phyloP scores from a whole-genome alignment of 2,113 vertebrate species.

The Cervus canadensis region DNA sequence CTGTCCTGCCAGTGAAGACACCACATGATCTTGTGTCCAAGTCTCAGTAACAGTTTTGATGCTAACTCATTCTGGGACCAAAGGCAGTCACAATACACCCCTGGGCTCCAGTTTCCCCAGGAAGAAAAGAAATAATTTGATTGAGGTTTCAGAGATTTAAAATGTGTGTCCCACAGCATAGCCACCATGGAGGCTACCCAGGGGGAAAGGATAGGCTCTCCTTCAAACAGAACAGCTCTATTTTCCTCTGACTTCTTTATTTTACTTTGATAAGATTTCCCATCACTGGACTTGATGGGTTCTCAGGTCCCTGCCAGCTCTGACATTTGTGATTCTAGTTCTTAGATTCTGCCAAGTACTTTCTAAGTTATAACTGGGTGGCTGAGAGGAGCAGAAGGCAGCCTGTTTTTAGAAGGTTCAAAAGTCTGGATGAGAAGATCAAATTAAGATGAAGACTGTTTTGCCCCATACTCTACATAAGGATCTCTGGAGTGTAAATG shows the following conservation, averaged over 20 bases:
- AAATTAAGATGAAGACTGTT: not conserved
- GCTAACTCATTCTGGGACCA: not conserved
- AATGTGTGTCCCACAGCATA: not conserved
- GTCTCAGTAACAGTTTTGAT: not conserved
- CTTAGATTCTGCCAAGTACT: slow-evolving; percentile 1
- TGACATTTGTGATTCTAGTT: slow-evolving; percentile 32
- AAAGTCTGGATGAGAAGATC: slow-evolving; percentile 16
- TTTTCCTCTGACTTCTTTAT: slow-evolving; percentile 22
- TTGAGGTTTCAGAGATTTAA: not conserved
- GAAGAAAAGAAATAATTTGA: not conserved
- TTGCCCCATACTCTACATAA: not conserved
- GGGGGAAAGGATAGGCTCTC: not conserved
- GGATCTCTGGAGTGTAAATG: not conserved
- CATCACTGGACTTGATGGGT: not conserved
- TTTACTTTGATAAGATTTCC: slow-evolving; percentile 22
- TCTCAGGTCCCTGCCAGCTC: not conserved
- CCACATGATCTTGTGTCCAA: not conserved
- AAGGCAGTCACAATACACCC: not conserved
- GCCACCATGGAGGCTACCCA: not conserved
- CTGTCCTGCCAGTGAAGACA: not conserved
- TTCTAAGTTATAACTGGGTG: not conserved
- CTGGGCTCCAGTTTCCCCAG: not conserved
- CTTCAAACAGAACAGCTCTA: not conserved
- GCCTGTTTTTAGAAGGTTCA: not conserved
- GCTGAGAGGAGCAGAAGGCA: not conserved